Percentiles rank a stretch among this genome's conserved stretches.
Evolutionary conservation across 1,140 invertebrate genomes (phyloP).

Genomic region (Batillaria attramentaria): DNA sequence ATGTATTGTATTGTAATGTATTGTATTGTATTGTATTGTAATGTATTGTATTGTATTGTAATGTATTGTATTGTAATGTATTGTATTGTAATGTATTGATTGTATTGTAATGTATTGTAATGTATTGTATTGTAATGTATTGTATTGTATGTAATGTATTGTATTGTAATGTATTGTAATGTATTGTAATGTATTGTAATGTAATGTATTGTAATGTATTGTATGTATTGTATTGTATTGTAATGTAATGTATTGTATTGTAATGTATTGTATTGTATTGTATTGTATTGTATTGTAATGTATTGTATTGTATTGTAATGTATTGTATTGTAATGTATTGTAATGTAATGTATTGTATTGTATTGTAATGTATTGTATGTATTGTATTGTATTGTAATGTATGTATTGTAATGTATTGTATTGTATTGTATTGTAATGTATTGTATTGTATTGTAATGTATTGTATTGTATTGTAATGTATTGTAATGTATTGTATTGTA

Average conservation of each 20-base stretch:
- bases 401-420: neutral
- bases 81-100: no score
- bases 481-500: neutral
- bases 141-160: no score
- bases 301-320: neutral
- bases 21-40: no score
- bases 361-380: neutral
- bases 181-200: no score
- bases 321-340: neutral
- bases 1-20: no score
- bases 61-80: no score
- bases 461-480: neutral
- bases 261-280: neutral
- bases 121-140: no score
- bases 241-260: neutral
- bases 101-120: no score
- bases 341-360: neutral
- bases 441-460: neutral
- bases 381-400: slow-evolving; percentile 7
- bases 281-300: neutral
- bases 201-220: no score
- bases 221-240: neutral
- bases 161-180: no score
- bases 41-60: no score
- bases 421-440: neutral